These are phyloP conservation scores for Clarias macrocephalus DNA, from an alignment of 2,113 vertebrate species.

Conservation along the genomic window DNA sequence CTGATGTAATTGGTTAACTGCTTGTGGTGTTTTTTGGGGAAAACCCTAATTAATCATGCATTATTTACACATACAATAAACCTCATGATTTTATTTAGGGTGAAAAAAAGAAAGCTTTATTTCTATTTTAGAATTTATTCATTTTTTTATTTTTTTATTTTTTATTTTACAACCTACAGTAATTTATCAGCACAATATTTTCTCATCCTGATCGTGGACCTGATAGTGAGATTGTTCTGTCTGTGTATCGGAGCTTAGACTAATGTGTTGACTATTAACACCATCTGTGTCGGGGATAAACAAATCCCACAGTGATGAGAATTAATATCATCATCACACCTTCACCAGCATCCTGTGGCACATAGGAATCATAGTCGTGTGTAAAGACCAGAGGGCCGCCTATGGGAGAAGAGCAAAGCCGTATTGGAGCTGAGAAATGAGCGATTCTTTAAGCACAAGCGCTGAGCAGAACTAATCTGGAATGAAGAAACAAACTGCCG, in stretches of 20 bases:
- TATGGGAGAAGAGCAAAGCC: no score
- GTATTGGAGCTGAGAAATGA: no score
- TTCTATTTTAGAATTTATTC: background rate
- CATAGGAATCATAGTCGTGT: background rate
- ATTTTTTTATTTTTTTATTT: background rate
- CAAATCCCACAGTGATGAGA: conserved; percentile 16
- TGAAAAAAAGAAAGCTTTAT: background rate
- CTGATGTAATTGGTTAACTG: background rate
- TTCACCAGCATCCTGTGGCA: background rate
- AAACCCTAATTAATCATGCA: background rate
- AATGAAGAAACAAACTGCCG: no score
- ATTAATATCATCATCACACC: conserved; percentile 30
- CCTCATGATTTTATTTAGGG: background rate
- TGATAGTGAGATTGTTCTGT: background rate
- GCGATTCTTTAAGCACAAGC: no score
- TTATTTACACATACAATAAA: background rate
- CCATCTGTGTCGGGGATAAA: background rate
- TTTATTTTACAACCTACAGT: background rate
- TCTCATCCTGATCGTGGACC: background rate
- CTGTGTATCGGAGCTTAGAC: conserved; percentile 7
- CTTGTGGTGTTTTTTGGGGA: background rate
- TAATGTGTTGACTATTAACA: conserved; percentile 12
- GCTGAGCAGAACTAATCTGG: no score
- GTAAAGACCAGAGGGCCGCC: no score
- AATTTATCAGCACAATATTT: conserved; percentile 8